A percentile compares a stretch with the other conserved stretches of the same genome.
phyloP scores from a whole-genome alignment of 1,140 invertebrate species.

The Musca vetustissima region DNA sequence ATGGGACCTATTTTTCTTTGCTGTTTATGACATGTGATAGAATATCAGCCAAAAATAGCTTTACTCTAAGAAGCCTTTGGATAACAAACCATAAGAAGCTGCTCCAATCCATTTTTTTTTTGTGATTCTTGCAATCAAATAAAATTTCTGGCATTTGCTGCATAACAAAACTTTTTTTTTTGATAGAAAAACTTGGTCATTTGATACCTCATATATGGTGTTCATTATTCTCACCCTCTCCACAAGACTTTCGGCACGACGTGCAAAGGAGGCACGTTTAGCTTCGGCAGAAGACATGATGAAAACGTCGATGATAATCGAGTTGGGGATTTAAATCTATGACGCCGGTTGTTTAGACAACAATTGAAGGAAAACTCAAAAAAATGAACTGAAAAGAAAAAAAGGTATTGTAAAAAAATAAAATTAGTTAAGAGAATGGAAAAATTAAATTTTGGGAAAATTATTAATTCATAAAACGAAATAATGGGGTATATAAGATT shows the following conservation, averaged over 20 bases:
- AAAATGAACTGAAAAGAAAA: slow-evolving; percentile 1
- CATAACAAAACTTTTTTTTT: no score
- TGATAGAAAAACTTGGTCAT: slow-evolving; percentile 47
- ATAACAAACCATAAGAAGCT: no score
- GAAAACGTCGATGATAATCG: not conserved
- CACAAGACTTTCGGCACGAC: slow-evolving; percentile 52
- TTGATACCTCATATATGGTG: slow-evolving; percentile 55
- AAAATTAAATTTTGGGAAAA: no score
- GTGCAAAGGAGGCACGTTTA: slow-evolving; percentile 51
- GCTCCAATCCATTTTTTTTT: no score
- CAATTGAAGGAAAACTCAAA: not conserved
- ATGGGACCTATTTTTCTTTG: no score
- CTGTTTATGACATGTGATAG: no score
- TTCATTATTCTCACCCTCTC: slow-evolving; percentile 56
- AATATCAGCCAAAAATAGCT: no score
- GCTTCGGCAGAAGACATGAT: slow-evolving; percentile 29
- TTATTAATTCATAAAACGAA: no score
- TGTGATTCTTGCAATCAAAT: no score
- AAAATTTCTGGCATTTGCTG: no score
- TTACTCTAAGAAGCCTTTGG: no score
- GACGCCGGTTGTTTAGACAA: slow-evolving; percentile 1
- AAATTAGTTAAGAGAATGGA: not conserved
- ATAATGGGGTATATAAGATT: no score
- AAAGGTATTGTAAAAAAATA: not conserved
- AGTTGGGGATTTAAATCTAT: not conserved